Base-by-base conservation (phyloP, 2,797 vertebrate species). In the Parotocinclus haroldoi region DNA sequence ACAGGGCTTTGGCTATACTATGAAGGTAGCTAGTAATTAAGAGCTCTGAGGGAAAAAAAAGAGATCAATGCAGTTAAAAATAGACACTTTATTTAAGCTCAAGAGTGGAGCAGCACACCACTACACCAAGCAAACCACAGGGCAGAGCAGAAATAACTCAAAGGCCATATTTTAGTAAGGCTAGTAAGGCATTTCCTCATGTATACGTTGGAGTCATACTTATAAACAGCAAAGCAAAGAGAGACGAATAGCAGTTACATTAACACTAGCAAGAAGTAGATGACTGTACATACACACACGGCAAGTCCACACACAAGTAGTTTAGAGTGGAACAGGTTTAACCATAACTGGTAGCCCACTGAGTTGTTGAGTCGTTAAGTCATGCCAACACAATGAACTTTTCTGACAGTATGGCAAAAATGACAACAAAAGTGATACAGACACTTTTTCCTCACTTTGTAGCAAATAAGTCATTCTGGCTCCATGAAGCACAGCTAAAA, bases 21-120 rank as follows among this genome's bases (percentile, higher is more conserved):
- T 68, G 73, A 65, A 73, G 27, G 49, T 18, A 73, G 53, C 56
- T 64, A 52, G 66, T 68, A 68, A 78, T 73, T 62, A 76, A 73
- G 45, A 58, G 64, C 61, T 51, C 48, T 16, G 46, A 55, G 40
- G 40, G 27, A 63, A 46, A 62, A 27, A 27, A 36, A 7, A 5
- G 6, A 65, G 58, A 68, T 58, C 63, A 58, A 44, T 52, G 63
- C 48, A 51, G 67, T 58, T 78, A 68, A 73, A 78, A 75, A 73
- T 68, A 66, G 63, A 16, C 4, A 42, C 45, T 69, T 75, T 73
- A 61, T 69, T 7, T 69, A n/a, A 45, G 40, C 27, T 46, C 53
- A 9, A 12, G 36, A 65, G 27, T 14, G 52, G 4, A 48, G 27
- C 19, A 1, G 10, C 38, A 48, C 50, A 27, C 10, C 59, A 42